Evolutionary conservation across 2,113 vertebrate genomes (phyloP), one percentile per base, ranked within the genome.

Genomic region (Telmatochromis sp.): DNA sequence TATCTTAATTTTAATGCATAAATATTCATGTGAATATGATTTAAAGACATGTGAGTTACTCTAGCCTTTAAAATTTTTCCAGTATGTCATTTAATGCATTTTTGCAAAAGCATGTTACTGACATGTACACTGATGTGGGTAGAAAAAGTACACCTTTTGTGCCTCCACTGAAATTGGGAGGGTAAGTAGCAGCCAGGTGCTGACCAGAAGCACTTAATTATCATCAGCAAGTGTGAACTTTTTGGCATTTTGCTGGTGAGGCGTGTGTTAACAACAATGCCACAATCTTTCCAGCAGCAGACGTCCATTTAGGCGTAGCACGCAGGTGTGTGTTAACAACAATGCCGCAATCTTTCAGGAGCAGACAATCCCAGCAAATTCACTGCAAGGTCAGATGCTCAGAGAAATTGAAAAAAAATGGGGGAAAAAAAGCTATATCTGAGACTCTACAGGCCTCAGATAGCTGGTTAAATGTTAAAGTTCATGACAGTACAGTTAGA

Each of bases 361-460:
- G 65, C n/a, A 42, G n/a, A 70, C 65, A 21, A 70, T 23, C n/a
- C 65, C 23, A 75, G 40, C 68, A 47, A 75, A 75, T 28, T 28
- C 9, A 75, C 68, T 28, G 40, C 23, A 28, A 73, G 23, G 14
- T 75, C 68, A 75, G 40, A 5, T 75, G 40, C 23, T 47, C 68
- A 19, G 68, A 47, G 68, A 75, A 75, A 47, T 28, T 19, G 40
- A 10, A 28, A 75, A 11, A 47, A 75, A 23, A 0, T 1, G 6
- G 9, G 9, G 13, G 37, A 0, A 0, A 0, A 1, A 17, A 13
- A 40, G 40, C 23, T 47, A 28, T 17, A 75, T 75, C 21, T 17
- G 40, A 75, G 68, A 47, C 65, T 28, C 68, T 17, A 7, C 9
- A 75, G 40, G 68, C 23, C 68, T 75, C 1, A 6, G 21, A 6